A percentile compares a stretch with the other conserved stretches of the same genome.
Evolutionary conservation across 2,797 vertebrate genomes (phyloP).

Genomic region (Nasua narica): DNA sequence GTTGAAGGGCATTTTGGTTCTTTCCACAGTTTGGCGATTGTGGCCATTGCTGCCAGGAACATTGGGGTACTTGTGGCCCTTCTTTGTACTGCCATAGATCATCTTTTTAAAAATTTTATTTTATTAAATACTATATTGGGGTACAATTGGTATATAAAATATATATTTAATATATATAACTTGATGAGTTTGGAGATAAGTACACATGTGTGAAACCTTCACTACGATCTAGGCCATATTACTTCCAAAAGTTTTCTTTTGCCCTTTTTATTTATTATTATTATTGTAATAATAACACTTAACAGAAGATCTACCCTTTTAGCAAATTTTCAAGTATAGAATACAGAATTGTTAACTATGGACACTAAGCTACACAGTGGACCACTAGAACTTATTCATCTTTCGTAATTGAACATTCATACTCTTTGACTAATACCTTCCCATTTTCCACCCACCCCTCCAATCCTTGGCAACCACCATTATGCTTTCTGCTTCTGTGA

Average conservation of each 20-base stretch:
- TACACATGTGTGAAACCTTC: neutral
- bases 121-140: neutral
- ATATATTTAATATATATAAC: neutral
- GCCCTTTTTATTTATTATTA: neutral
- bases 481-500: neutral
- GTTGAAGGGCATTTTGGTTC: no score
- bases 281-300: neutral
- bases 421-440: neutral
- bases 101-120: neutral
- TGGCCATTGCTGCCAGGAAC: no score
- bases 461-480: neutral
- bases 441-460: neutral
- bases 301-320: neutral
- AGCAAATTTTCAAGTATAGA: neutral
- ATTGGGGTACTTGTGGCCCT: no score
- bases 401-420: neutral
- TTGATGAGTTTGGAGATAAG: neutral
- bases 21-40: no score
- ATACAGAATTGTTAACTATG: neutral
- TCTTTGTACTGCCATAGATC: no score
- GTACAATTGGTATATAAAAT: neutral
- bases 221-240: neutral
- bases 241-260: neutral
- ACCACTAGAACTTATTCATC: neutral
- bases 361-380: neutral